Evolutionary conservation across 1,140 invertebrate genomes (phyloP).

Genomic region (Spodoptera litura): DNA sequence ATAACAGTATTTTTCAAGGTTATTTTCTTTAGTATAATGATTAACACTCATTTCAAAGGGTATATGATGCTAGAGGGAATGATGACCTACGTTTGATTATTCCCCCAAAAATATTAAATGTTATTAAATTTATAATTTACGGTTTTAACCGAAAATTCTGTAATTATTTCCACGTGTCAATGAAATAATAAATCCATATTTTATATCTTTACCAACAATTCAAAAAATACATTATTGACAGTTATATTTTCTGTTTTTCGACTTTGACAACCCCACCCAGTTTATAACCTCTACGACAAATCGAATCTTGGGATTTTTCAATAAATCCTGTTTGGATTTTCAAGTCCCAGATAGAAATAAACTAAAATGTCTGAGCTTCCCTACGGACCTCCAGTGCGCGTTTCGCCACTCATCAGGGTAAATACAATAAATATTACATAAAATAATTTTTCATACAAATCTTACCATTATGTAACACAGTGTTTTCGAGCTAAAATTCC

Average conservation of each 20-base stretch:
- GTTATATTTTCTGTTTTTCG: background rate
- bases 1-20: too few species aligned
- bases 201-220: background rate
- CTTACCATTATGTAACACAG: constrained; percentile 77
- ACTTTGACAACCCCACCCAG: constrained; percentile 45
- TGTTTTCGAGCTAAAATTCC: constrained; percentile 52
- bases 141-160: too few species aligned
- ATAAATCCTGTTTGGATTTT: constrained; percentile 67
- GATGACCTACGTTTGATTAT: too few species aligned
- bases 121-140: too few species aligned
- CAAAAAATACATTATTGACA: constrained; percentile 20
- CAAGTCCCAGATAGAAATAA: constrained; percentile 49
- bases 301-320: constrained; percentile 55
- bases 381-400: constrained; percentile 88
- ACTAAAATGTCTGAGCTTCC: constrained; percentile 85
- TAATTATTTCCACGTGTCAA: background rate
- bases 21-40: too few species aligned
- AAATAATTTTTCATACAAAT: constrained; percentile 49
- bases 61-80: too few species aligned
- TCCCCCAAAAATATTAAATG: too few species aligned
- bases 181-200: background rate
- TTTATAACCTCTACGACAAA: constrained; percentile 60
- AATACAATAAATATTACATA: constrained; percentile 60
- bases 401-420: constrained; percentile 92
- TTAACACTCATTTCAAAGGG: too few species aligned